phyloP scores from a whole-genome alignment of 2,888 invertebrate genomes.

The Acrobasis consociella region DNA sequence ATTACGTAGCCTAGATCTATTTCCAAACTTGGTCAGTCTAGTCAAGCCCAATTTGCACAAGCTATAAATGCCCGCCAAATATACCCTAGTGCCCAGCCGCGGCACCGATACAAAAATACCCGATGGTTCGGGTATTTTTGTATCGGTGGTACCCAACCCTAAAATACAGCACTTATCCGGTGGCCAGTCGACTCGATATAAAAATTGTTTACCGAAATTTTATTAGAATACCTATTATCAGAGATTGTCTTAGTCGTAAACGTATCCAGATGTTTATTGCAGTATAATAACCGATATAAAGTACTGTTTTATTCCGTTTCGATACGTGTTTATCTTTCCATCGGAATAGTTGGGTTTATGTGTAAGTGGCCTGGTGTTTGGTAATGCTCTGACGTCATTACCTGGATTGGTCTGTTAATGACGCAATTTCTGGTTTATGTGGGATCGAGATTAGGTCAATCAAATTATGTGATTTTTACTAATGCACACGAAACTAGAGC shows the following conservation, averaged over 20 bases:
- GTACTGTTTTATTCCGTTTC: constrained; percentile 68
- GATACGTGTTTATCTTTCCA: constrained; percentile 69
- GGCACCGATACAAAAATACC: constrained; percentile 10
- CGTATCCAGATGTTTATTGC: constrained; percentile 60
- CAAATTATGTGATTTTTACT: not conserved
- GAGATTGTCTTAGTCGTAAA: constrained; percentile 58
- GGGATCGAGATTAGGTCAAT: not conserved
- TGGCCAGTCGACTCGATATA: constrained; percentile 49
- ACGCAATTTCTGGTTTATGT: not conserved
- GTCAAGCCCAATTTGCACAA: constrained; percentile 29
- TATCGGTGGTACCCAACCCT: constrained; percentile 31
- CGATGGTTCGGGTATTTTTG: too few relatives aligned
- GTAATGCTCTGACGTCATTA: constrained; percentile 5
- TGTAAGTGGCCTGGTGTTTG: constrained; percentile 43
- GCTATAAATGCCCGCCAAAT: constrained; percentile 26
- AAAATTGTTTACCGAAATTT: constrained; percentile 50
- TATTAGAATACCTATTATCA: constrained; percentile 63
- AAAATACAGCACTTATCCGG: constrained; percentile 35
- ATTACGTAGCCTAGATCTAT: too few relatives aligned
- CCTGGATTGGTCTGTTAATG: not conserved
- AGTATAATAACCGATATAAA: constrained; percentile 71
- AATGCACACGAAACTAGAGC: not conserved
- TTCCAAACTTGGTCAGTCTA: too few relatives aligned
- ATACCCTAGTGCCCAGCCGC: not conserved
- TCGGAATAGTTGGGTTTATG: constrained; percentile 58